phyloP scores from a whole-genome alignment of 1,140 invertebrate genomes.

The Zaprionus africanus region DNA sequence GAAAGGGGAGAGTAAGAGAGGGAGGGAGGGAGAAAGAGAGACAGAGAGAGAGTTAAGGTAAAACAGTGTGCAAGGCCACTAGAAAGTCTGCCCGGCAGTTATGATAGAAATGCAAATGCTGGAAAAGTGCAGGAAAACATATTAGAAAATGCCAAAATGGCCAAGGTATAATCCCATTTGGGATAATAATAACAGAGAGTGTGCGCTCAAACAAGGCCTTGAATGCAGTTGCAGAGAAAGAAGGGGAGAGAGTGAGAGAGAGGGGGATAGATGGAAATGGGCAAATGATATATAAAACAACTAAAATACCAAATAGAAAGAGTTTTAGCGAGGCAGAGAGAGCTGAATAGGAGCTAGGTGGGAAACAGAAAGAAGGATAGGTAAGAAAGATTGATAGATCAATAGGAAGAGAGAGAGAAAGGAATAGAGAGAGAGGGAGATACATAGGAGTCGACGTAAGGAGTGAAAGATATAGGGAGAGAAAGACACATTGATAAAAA shows the following conservation, averaged over 20 bases:
- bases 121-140: slow-evolving; percentile 17
- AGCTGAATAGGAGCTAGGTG: background rate
- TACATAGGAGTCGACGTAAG: too few species aligned
- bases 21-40: background rate
- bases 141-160: slow-evolving; percentile 7
- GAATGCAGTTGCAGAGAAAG: background rate
- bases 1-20: background rate
- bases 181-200: slow-evolving; percentile 2
- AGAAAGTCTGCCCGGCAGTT: slow-evolving; percentile 1
- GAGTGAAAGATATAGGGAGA: background rate
- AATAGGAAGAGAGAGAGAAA: background rate
- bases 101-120: slow-evolving; percentile 2
- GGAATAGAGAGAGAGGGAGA: background rate
- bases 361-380: background rate
- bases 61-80: slow-evolving; percentile 1
- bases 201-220: background rate
- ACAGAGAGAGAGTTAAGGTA: background rate
- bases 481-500: background rate
- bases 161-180: slow-evolving; percentile 1
- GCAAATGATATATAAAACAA: too few species aligned
- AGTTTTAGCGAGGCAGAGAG: background rate
- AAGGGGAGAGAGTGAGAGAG: background rate
- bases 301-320: background rate
- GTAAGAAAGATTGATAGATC: background rate
- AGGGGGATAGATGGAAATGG: background rate